These are phyloP conservation scores for Pollimyrus isidori DNA, from an alignment of 2,113 vertebrate genomes.

Conservation along the genomic window DNA sequence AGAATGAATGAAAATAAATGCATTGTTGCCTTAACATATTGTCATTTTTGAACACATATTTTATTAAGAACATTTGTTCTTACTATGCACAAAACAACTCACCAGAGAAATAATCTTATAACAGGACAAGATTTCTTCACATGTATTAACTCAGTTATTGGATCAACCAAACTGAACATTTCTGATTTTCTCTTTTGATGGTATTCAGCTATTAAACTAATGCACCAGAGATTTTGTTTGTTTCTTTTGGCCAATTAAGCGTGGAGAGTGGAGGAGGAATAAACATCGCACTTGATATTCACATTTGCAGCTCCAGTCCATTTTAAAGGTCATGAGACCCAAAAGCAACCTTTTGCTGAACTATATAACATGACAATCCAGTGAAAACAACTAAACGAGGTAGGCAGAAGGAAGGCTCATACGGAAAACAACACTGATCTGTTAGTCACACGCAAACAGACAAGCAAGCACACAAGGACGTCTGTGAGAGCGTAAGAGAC, in stretches of 20 bases:
- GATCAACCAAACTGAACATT: not conserved
- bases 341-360: conserved; percentile 2
- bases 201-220: not conserved
- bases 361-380: not conserved
- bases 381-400: not conserved
- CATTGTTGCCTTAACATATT: not conserved
- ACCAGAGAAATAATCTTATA: not conserved
- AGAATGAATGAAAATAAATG: not conserved
- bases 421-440: not conserved
- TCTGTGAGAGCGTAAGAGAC: not conserved
- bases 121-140: not conserved
- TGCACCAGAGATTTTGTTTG: not conserved
- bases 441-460: not conserved
- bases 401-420: not conserved
- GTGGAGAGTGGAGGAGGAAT: not conserved
- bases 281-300: not conserved
- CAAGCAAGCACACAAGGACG: not conserved
- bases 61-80: not conserved
- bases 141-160: not conserved
- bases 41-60: not conserved
- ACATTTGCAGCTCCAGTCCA: not conserved
- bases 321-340: not conserved
- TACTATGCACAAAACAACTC: not conserved
- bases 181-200: not conserved
- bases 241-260: not conserved